phyloP scores from a whole-genome alignment of 2,797 vertebrate species.

The Microctenopoma stevenorrisi region DNA sequence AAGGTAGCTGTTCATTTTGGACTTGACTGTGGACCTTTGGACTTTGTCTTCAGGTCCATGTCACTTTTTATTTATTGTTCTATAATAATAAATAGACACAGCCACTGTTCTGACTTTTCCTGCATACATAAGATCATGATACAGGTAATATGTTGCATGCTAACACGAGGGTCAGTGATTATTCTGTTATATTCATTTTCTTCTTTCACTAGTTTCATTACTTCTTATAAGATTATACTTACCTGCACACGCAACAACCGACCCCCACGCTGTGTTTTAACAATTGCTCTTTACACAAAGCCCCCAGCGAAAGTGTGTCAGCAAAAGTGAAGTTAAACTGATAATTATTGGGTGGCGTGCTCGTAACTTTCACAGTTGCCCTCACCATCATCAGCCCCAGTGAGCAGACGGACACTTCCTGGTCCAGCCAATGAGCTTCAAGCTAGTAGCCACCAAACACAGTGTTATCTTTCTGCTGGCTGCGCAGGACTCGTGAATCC shows the following conservation, averaged over 20 bases:
- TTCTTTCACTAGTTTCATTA: too few species aligned
- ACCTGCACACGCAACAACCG: slow-evolving; percentile 5
- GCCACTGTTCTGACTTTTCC: too few species aligned
- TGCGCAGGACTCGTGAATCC: slow-evolving; percentile 55
- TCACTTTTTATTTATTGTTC: not conserved
- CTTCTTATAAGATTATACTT: too few species aligned
- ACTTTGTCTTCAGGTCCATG: not conserved
- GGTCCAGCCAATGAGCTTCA: slow-evolving; percentile 27
- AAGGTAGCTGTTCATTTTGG: too few species aligned
- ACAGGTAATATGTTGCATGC: not conserved
- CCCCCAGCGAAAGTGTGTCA: slow-evolving; percentile 33
- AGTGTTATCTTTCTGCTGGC: slow-evolving; percentile 58
- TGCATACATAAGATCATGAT: not conserved
- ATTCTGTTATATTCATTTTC: too few species aligned
- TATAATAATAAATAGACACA: not conserved
- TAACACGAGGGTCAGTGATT: too few species aligned
- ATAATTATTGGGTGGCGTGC: slow-evolving; percentile 42
- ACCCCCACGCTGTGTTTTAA: not conserved
- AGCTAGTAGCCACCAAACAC: slow-evolving; percentile 44
- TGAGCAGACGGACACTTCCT: slow-evolving; percentile 6
- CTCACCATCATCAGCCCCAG: slow-evolving; percentile 14
- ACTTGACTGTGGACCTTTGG: too few species aligned
- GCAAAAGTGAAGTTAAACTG: slow-evolving; percentile 52
- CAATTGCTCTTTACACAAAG: slow-evolving; percentile 20
- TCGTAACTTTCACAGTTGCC: slow-evolving; percentile 49